These are phyloP conservation scores for Chiroxiphia lanceolata DNA, from an alignment of 2,797 vertebrate species.

Conservation along the genomic window DNA sequence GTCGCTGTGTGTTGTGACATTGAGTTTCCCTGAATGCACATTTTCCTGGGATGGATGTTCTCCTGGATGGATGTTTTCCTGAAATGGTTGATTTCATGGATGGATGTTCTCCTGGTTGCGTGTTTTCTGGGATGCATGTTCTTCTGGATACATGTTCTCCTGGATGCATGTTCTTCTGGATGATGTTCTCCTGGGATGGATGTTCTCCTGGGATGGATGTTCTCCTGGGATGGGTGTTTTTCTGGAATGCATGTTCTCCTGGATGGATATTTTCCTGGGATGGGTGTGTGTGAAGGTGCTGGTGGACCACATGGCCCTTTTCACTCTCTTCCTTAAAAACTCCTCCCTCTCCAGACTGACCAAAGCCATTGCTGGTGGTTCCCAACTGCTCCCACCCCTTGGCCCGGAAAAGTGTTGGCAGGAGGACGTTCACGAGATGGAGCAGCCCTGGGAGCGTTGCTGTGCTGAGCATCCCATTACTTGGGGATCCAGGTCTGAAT, in stretches of 20 bases:
- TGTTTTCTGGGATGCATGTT: background rate
- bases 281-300: background rate
- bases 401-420: background rate
- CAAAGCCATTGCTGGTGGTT: background rate
- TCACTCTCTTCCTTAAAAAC: background rate
- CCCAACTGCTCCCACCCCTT: background rate
- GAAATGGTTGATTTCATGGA: no score
- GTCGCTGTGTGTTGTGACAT: rapidly evolving
- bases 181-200: no score
- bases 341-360: background rate
- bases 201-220: no score
- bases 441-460: background rate
- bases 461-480: background rate
- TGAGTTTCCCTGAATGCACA: background rate
- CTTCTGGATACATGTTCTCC: no score
- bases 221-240: background rate
- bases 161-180: no score
- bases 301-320: background rate
- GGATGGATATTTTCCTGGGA: background rate
- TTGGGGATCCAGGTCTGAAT: background rate
- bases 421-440: background rate
- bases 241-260: background rate
- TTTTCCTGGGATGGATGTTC: background rate
- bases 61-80: background rate
- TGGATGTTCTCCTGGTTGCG: no score